These are phyloP conservation scores for Drosophila simulans DNA, from an alignment of 1,140 invertebrate species.

Conservation along the genomic window DNA sequence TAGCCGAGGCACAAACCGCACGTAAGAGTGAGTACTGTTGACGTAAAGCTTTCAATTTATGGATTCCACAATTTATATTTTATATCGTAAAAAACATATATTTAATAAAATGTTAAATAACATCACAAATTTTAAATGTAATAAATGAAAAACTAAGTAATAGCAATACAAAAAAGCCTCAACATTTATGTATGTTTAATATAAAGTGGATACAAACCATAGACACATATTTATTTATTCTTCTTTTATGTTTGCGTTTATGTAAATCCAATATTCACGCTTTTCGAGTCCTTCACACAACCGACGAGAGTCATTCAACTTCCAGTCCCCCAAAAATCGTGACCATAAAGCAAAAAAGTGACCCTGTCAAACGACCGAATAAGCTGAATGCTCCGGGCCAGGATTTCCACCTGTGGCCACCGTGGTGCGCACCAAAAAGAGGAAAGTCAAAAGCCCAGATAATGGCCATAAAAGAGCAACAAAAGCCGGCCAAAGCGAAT, in stretches of 20 bases:
- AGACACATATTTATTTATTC: slow-evolving; percentile 19
- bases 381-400: slow-evolving; percentile 12
- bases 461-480: slow-evolving; percentile 50
- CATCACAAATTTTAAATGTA: too few relatives aligned
- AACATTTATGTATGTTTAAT: too few relatives aligned
- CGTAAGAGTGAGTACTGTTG: background rate
- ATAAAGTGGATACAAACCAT: too few relatives aligned
- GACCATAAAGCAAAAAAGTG: slow-evolving; percentile 71
- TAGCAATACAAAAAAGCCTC: too few relatives aligned
- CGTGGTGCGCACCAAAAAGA: slow-evolving; percentile 14
- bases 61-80: background rate
- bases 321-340: slow-evolving; percentile 40
- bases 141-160: background rate
- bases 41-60: slow-evolving; percentile 10
- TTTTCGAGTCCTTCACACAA: slow-evolving; percentile 17
- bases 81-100: background rate
- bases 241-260: slow-evolving; percentile 39
- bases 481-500: slow-evolving; percentile 4
- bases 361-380: slow-evolving; percentile 50
- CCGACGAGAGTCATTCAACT: slow-evolving; percentile 50
- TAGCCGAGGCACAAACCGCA: slow-evolving; percentile 46
- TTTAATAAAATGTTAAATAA: too few relatives aligned
- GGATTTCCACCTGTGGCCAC: slow-evolving; percentile 67
- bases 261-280: slow-evolving; percentile 35
- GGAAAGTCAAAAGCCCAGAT: slow-evolving; percentile 19